Evolutionary conservation across 2,797 vertebrate genomes (phyloP), one percentile per base, ranked within the genome.

Genomic region (Euphonia xanthogaster): DNA sequence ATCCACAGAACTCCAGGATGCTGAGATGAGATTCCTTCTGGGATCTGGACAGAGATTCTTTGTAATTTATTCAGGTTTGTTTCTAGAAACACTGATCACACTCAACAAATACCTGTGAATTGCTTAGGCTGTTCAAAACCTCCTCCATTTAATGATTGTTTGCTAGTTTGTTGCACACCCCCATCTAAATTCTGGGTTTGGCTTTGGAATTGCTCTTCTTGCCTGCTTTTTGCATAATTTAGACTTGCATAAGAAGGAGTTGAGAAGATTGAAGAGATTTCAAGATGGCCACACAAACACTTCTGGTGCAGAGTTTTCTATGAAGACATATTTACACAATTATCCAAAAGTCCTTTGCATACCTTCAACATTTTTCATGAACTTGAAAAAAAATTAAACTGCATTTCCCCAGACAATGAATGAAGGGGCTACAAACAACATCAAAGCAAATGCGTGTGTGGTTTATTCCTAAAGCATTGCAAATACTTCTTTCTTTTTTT

Each of bases 221-320:
- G 10, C 28, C 86, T 88, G 62, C 11, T 70, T 78, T 90, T 76
- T 70, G 19, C 40, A 82, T 93, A 40, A 24, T 84, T 94, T 60
- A 73, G 53, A 37, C 74, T 79, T 92, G 28, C 16, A 20, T 66
- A 31, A 73, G 35, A 92, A 39, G 40, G 25, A 74, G 6, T 54
- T 14, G 65, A 50, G 50, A 61, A 63, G 28, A 31, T 2, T 88
- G 76, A 89, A 86, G 75, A 86, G 75, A 19, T 93, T 91, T 92
- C 88, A 94, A 68, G 88, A 51, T 83, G 81, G 65, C 92, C 85
- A 90, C 94, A 95, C 78, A 93, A 94, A 75, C 51, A 62, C 50
- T 94, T 86, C 40, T 90, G 94, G 75, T 3, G 0, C 14, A 50
- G 44, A 57, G 14, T 55, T 91, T 94, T 75, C 47, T 83, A 4